Percentiles rank a stretch among this genome's conserved stretches.
Evolutionary conservation across 2,113 vertebrate species (phyloP).

Genomic region (Oryzias melastigma): DNA sequence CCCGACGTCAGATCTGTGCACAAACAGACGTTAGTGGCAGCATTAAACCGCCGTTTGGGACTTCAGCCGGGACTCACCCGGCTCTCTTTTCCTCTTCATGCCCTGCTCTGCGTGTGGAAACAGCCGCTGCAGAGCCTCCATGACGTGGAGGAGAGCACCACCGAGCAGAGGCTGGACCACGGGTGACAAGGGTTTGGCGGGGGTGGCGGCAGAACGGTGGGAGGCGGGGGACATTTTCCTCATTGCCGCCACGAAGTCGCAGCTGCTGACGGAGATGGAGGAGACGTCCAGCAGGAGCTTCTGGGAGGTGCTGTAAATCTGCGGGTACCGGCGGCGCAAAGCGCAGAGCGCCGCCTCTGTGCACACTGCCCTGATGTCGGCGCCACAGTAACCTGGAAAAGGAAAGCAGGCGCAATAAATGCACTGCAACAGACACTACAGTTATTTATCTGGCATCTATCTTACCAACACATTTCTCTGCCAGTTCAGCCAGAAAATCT

Average conservation of each 20-base stretch:
- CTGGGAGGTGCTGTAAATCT: slow-evolving; percentile 85
- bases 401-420: not conserved
- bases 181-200: slow-evolving; percentile 78
- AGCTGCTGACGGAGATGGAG: slow-evolving; percentile 81
- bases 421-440: not conserved
- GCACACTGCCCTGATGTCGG: slow-evolving; percentile 89
- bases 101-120: slow-evolving; percentile 84
- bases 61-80: slow-evolving; percentile 62
- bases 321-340: slow-evolving; percentile 87
- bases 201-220: slow-evolving; percentile 76
- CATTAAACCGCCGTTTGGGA: not conserved
- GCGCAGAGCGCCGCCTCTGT: slow-evolving; percentile 88
- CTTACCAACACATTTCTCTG: slow-evolving; percentile 86
- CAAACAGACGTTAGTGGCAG: not conserved
- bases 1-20: slow-evolving; percentile 50
- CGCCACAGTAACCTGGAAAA: slow-evolving; percentile 87
- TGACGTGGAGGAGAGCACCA: slow-evolving; percentile 66
- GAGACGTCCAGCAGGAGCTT: slow-evolving; percentile 84
- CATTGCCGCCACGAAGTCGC: slow-evolving; percentile 86
- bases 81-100: slow-evolving; percentile 67
- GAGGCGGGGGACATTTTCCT: slow-evolving; percentile 83
- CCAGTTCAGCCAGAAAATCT: slow-evolving; percentile 84
- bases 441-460: not conserved
- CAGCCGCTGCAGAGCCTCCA: slow-evolving; percentile 76
- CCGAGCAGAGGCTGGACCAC: slow-evolving; percentile 81